Evolutionary conservation across 2,113 vertebrate genomes (phyloP).

Genomic region (Spea multiplicata): DNA sequence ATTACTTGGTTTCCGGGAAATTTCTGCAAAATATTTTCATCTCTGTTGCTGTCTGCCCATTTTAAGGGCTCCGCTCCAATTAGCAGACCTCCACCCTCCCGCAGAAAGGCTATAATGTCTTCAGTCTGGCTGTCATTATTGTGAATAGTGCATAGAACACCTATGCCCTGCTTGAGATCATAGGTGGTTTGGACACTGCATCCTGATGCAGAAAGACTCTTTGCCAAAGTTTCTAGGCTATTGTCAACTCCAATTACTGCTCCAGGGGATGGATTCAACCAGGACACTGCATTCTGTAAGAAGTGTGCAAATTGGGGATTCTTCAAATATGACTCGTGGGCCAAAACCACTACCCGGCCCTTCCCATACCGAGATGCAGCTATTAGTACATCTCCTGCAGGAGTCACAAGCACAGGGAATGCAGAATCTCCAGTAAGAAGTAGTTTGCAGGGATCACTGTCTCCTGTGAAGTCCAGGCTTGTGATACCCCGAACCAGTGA

Average conservation of each 20-base stretch:
- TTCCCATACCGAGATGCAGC: constrained; percentile 71
- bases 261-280: constrained; percentile 70
- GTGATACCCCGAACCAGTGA: constrained; percentile 59
- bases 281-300: constrained; percentile 74
- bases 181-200: constrained; percentile 53
- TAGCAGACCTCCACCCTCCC: constrained; percentile 79
- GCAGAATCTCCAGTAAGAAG: constrained; percentile 64
- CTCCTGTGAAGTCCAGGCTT: constrained; percentile 59
- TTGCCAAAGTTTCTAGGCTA: constrained; percentile 56
- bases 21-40: constrained; percentile 61
- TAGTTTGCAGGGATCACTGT: constrained; percentile 56
- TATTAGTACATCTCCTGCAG: constrained; percentile 63
- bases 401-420: constrained; percentile 69
- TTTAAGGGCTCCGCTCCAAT: constrained; percentile 80
- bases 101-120: constrained; percentile 72
- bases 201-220: constrained; percentile 60
- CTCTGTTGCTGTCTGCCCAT: constrained; percentile 68
- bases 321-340: constrained; percentile 75
- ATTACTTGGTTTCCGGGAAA: constrained; percentile 48
- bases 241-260: constrained; percentile 66
- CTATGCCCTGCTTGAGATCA: constrained; percentile 53
- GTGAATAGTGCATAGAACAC: constrained; percentile 73
- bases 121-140: constrained; percentile 60
- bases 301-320: constrained; percentile 64
- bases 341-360: constrained; percentile 76